Evolutionary conservation across 2,888 invertebrate genomes (phyloP).

Genomic region (Andrena trimmerana): DNA sequence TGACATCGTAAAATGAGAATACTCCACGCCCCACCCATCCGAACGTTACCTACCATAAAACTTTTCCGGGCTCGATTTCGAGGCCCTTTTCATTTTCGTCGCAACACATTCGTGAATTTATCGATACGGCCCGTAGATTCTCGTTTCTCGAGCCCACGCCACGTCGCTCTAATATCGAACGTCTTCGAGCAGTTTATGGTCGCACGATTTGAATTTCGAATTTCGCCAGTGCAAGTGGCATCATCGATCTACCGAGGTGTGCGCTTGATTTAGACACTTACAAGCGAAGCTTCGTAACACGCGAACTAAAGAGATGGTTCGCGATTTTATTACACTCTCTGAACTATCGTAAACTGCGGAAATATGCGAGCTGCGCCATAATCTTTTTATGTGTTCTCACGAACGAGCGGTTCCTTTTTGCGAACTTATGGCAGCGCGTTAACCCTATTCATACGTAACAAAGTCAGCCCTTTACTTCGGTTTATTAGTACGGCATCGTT

Average conservation of each 20-base stretch:
- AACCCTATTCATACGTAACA: neutral
- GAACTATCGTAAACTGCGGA: constrained; percentile 29
- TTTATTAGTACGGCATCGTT: neutral
- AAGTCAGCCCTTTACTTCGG: neutral
- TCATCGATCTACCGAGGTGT: neutral
- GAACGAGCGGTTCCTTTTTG: neutral
- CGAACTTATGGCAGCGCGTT: neutral
- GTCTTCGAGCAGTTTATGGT: neutral
- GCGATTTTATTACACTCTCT: constrained; percentile 25
- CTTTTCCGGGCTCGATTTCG: neutral
- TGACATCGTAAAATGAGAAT: constrained; percentile 39
- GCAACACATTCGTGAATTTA: neutral
- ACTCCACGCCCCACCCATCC: neutral
- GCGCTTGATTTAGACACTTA: neutral
- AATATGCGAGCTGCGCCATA: neutral
- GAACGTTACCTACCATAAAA: constrained; percentile 14
- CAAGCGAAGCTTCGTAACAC: neutral
- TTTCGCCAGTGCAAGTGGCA: neutral
- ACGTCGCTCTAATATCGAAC: neutral
- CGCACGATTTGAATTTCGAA: neutral
- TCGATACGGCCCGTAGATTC: neutral
- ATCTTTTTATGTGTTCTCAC: constrained; percentile 2
- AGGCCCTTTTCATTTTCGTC: neutral
- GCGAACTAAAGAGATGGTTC: neutral
- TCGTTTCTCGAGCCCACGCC: neutral